Evolutionary conservation across 2,888 invertebrate genomes (phyloP), one percentile per base, ranked within the genome.

Genomic region (Argyresthia albistria): DNA sequence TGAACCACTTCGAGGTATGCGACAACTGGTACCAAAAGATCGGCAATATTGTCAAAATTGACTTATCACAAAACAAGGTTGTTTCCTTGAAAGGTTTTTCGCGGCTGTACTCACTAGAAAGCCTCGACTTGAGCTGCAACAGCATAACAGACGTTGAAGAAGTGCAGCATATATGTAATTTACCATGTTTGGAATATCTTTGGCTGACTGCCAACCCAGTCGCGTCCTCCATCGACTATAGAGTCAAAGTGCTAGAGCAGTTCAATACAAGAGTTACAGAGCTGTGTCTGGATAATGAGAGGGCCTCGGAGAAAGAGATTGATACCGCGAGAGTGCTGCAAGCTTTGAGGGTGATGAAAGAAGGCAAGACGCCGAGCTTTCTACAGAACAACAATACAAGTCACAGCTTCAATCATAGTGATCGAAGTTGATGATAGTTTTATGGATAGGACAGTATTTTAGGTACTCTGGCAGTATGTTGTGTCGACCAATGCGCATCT

Each of bases 241-340:
- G 98, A 63, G 93, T 96, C 0, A 95, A 95, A 67, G 95, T 97
- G 2, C 86, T 98, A 59, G 95, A 97, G 64, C 91, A 94, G 62
- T 97, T 98, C 69, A 94, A 94, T 50, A 91, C 92, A 47, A 90
- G 97, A 58, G 95, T 96, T 62, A 83, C 90, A 11, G 95, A 97
- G 71, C 91, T 98, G 42, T 93, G 92, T 66, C 78, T 98, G 55
- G 98, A 99, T 69, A 96, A 95, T 69, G 94, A 96, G 67, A 93
- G 91, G 59, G 93, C 97, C 0, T 93, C 95, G 10, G 94, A 94
- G 66, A 93, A 93, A 60, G 98, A 98, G 74, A 73, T 97, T 61
- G 98, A 98, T 67, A 97, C 96, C 2, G 97, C 97, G 0, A 92
- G 96, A 43, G 94, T 98, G 42, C 80, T 97, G 57, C 94, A 96